Percentiles rank a stretch among this genome's conserved stretches.
Evolutionary conservation across 37 sponge, comb jelly and placozoan species (phyloP).

Genomic region (Aplysina aerophoba): DNA sequence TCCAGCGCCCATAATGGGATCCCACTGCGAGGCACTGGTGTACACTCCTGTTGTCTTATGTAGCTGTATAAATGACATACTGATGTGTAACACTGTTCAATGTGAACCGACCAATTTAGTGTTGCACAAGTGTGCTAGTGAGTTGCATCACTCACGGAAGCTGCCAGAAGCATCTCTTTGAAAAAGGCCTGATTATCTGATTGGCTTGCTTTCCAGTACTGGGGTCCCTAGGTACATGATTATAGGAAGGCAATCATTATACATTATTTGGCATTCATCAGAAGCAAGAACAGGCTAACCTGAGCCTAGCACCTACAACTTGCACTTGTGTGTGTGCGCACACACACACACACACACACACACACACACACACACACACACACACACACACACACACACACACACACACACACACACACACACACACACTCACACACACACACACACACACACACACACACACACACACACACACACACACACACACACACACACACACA

Average conservation of each 20-base stretch:
- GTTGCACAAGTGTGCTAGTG: too few species aligned
- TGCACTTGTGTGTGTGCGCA: not conserved
- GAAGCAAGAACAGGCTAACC: not conserved
- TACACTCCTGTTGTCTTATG: slow-evolving; percentile 82
- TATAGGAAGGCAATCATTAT: slow-evolving; percentile 23
- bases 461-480: slow-evolving; percentile 10
- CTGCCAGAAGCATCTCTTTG: slow-evolving; percentile 63
- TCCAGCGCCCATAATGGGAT: slow-evolving; percentile 69
- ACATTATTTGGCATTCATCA: not conserved
- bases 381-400: too few species aligned
- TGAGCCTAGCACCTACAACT: not conserved
- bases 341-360: not conserved
- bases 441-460: slow-evolving; percentile 3
- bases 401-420: slow-evolving; percentile 7
- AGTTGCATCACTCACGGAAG: slow-evolving; percentile 47
- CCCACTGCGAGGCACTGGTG: slow-evolving; percentile 84
- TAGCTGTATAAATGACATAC: slow-evolving; percentile 36
- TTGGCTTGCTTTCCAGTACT: slow-evolving; percentile 54
- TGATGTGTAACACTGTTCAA: not conserved
- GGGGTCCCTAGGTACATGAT: slow-evolving; percentile 40
- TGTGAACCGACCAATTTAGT: too few species aligned
- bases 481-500: slow-evolving; percentile 12
- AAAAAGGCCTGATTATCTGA: slow-evolving; percentile 79
- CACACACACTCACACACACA: not conserved
- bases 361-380: not conserved